Conservation (phyloP, 2,113 vertebrate genomes). For the Pipa parva region DNA sequence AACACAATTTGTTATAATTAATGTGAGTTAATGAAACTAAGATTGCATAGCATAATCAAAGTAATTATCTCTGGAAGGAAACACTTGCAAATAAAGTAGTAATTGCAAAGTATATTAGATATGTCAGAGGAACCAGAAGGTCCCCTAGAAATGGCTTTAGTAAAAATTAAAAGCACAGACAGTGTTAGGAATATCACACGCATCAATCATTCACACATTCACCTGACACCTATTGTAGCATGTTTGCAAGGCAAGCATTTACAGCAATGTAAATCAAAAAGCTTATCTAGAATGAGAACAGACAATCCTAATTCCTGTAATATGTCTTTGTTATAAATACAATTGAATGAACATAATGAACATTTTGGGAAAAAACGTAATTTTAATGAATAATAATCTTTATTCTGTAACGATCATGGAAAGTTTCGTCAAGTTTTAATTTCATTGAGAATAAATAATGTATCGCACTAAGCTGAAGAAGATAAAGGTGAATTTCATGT, state of each 20-base stretch:
- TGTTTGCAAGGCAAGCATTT: neutral
- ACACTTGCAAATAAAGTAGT: neutral
- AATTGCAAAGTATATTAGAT: neutral
- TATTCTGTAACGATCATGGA: constrained; percentile 61
- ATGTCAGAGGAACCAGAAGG: neutral
- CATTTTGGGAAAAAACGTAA: constrained; percentile 26
- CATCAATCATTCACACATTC: constrained; percentile 7
- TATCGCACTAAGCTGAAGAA: constrained; percentile 59
- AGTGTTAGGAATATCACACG: neutral
- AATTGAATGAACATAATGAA: constrained; percentile 61
- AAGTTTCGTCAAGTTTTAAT: constrained; percentile 73
- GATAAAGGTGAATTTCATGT: constrained; percentile 75
- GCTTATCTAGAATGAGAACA: constrained; percentile 25
- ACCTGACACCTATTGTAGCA: neutral
- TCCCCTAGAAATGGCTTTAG: neutral
- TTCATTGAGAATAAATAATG: constrained; percentile 71
- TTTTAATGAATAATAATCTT: constrained; percentile 65
- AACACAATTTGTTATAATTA: too few relatives aligned
- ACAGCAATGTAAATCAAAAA: neutral
- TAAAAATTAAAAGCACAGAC: neutral
- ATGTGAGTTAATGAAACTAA: too few relatives aligned
- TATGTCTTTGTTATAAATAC: constrained; percentile 55
- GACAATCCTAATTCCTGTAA: constrained; percentile 51
- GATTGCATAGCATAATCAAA: neutral
- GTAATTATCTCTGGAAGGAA: neutral